phyloP scores from a whole-genome alignment of 2,888 invertebrate species.

The Lutraria lutraria region DNA sequence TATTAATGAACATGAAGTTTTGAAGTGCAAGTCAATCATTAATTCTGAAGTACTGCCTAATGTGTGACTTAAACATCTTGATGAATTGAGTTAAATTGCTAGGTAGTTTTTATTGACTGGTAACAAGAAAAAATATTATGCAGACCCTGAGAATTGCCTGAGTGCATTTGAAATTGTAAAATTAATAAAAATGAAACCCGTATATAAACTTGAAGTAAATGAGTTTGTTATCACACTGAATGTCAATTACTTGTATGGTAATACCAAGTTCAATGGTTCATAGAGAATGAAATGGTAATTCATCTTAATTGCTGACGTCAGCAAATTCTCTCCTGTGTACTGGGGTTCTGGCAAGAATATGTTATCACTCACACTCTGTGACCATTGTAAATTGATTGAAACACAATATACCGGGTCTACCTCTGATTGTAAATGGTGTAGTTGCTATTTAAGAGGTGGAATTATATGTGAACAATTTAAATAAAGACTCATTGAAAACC shows the following conservation, averaged over 20 bases:
- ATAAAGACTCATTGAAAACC: too few relatives aligned
- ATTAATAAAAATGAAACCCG: conserved; percentile 11
- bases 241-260: neutral
- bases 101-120: neutral
- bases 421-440: neutral
- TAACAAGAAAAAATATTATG: neutral
- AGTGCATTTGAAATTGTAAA: neutral
- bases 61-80: neutral
- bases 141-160: neutral
- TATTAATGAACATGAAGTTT: too few relatives aligned
- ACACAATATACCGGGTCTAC: neutral
- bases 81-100: neutral
- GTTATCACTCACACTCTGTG: conserved; percentile 22
- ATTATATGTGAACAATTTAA: too few relatives aligned
- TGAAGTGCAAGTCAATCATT: too few relatives aligned
- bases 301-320: conserved; percentile 30
- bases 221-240: conserved; percentile 19
- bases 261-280: conserved; percentile 14
- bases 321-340: conserved; percentile 16
- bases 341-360: neutral
- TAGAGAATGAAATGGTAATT: conserved; percentile 17
- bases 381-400: conserved; percentile 7
- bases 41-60: neutral
- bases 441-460: too few relatives aligned
- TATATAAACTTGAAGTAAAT: neutral